phyloP scores from a whole-genome alignment of 2,113 vertebrate genomes.

The Tachysurus fulvidraco region DNA sequence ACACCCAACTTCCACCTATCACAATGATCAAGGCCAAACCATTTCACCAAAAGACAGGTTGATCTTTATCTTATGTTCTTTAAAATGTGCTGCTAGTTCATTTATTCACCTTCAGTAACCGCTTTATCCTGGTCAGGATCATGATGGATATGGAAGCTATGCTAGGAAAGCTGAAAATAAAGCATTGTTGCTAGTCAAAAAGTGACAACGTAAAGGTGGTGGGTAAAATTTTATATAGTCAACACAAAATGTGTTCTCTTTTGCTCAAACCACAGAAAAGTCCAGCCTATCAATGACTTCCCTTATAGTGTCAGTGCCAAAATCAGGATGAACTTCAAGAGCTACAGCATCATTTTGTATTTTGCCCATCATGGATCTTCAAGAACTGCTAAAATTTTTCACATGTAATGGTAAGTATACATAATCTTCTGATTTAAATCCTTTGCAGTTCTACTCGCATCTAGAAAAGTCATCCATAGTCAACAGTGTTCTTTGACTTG shows the following conservation, averaged over 20 bases:
- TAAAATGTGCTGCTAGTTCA: not conserved
- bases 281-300: not conserved
- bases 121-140: not conserved
- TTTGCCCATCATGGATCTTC: not conserved
- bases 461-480: not conserved
- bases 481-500: not conserved
- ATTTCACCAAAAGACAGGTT: not conserved
- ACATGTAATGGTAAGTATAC: not conserved
- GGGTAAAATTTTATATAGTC: not conserved
- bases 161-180: not conserved
- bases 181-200: not conserved
- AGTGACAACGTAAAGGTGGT: not conserved
- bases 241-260: not conserved
- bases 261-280: not conserved
- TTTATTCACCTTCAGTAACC: not conserved
- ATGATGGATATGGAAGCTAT: not conserved
- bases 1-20: not conserved
- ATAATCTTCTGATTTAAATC: not conserved
- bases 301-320: not conserved
- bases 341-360: not conserved
- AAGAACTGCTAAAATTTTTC: not conserved
- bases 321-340: not conserved
- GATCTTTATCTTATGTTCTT: not conserved
- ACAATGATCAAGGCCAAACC: not conserved
- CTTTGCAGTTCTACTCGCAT: not conserved